phyloP scores from a whole-genome alignment of 2,888 invertebrate species.

The Temnothorax unifasciatus region DNA sequence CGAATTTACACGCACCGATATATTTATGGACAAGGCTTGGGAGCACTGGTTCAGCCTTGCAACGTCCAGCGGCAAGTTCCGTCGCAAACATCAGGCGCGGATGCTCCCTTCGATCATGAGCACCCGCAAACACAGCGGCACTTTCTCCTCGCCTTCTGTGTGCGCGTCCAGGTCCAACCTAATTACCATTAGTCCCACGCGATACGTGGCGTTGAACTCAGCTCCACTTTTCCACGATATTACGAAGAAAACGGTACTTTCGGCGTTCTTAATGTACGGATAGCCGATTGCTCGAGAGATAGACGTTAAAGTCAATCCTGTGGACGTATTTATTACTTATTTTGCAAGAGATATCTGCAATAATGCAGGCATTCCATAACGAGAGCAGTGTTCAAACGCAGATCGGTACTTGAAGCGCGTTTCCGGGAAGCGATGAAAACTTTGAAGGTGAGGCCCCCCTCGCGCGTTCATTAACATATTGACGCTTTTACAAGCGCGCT shows the following conservation, averaged over 20 bases:
- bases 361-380: background rate
- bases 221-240: slow-evolving; percentile 23
- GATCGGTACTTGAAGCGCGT: slow-evolving; percentile 62
- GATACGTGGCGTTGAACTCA: slow-evolving; percentile 21
- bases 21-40: slow-evolving; percentile 15
- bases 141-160: slow-evolving; percentile 47
- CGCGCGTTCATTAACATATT: slow-evolving; percentile 78
- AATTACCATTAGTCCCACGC: slow-evolving; percentile 48
- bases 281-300: too few species aligned
- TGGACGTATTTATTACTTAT: background rate
- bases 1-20: slow-evolving; percentile 30
- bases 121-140: slow-evolving; percentile 20
- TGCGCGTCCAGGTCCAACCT: slow-evolving; percentile 23
- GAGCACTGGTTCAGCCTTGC: slow-evolving; percentile 16
- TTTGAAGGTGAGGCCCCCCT: slow-evolving; percentile 67
- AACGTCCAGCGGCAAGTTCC: slow-evolving; percentile 10
- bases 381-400: slow-evolving; percentile 51
- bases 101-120: slow-evolving; percentile 24
- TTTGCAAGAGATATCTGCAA: background rate
- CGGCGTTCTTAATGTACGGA: background rate
- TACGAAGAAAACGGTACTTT: slow-evolving; percentile 32
- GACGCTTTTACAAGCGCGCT: slow-evolving; percentile 71
- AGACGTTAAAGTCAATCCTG: background rate
- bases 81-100: slow-evolving; percentile 24
- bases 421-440: slow-evolving; percentile 77